These are phyloP conservation scores for Sinella curviseta DNA, from an alignment of 1,140 invertebrate species.

Conservation along the genomic window DNA sequence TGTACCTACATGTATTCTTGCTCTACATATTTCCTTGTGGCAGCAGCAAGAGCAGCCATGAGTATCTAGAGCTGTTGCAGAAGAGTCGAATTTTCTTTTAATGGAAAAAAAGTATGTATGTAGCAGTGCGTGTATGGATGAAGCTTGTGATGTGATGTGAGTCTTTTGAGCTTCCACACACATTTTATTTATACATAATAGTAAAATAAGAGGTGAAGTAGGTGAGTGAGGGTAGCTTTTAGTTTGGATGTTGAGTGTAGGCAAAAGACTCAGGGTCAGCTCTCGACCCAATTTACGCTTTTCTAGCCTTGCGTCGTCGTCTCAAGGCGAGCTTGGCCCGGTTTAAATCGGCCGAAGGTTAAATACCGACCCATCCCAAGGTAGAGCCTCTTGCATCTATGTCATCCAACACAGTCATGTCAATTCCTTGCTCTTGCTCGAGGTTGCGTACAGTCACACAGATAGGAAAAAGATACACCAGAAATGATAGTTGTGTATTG, in stretches of 20 bases:
- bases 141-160: too few species aligned
- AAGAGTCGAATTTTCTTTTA: neutral
- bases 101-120: too few species aligned
- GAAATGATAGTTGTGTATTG: neutral
- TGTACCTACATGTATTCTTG: too few species aligned
- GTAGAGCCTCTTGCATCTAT: slow-evolving; percentile 32
- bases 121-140: too few species aligned
- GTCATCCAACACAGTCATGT: slow-evolving; percentile 21
- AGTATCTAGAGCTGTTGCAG: neutral
- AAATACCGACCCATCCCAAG: slow-evolving; percentile 39
- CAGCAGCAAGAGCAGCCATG: too few species aligned
- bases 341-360: slow-evolving; percentile 41
- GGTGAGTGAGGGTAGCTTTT: slow-evolving; percentile 20
- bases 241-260: neutral
- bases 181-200: too few species aligned
- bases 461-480: neutral
- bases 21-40: too few species aligned
- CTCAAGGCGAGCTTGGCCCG: slow-evolving; percentile 39
- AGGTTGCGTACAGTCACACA: neutral
- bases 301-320: slow-evolving; percentile 32
- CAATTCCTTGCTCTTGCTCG: neutral
- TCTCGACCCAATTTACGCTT: slow-evolving; percentile 43
- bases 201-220: neutral
- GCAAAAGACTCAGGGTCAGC: slow-evolving; percentile 39
- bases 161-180: too few species aligned